Base-by-base conservation (phyloP, 2,888 invertebrate genomes). In the Apodemia duryi region DNA sequence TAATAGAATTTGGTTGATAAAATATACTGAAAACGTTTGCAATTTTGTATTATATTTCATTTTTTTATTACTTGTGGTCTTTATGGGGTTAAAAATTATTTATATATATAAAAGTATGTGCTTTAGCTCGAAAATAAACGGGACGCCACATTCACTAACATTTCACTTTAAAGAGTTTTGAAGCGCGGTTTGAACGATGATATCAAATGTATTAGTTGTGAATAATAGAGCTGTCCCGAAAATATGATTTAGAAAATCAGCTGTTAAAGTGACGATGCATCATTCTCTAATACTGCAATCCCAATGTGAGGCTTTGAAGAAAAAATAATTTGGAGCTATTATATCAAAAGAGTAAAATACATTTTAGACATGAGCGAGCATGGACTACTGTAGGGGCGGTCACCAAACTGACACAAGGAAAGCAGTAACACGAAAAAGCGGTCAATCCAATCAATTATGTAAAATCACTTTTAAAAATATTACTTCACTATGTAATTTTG, bases 381-480 rank as follows among this genome's bases (percentile, higher is more conserved):
- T 90, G 90, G 91, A 84, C 92, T 92, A 92, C 91, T 89, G 79
- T 79, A 85, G 89, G 91, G 88, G 85, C 85, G 89, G 90, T 91
- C 91, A 91, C 86, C 91, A 92, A 92, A 90, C 91, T 89, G 91
- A 92, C 92, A 93, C 92, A 93, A 93, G 92, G 89, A 93, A 93
- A 93, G 93, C 93, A 87, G 88, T 92, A 92, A 93, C 92, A 93
- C 91, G 92, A 92, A 88, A 88, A 91, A 93, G 93, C 93, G 92
- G 85, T 92, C 92, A 92, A 92, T 92, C 92, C 91, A 91, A 91
- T 92, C 91, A 91, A 89, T 89, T 86, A 84, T 85, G 84, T 83
- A 82, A 86, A 85, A 79, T 80, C 82, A 83, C 81, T 86, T 85
- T 81, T 82, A 86, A 86, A 84, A 83, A 83, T 84, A 84, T 83